Evolutionary conservation across 1,140 invertebrate species (phyloP).

Genomic region (Antheraea mylitta): DNA sequence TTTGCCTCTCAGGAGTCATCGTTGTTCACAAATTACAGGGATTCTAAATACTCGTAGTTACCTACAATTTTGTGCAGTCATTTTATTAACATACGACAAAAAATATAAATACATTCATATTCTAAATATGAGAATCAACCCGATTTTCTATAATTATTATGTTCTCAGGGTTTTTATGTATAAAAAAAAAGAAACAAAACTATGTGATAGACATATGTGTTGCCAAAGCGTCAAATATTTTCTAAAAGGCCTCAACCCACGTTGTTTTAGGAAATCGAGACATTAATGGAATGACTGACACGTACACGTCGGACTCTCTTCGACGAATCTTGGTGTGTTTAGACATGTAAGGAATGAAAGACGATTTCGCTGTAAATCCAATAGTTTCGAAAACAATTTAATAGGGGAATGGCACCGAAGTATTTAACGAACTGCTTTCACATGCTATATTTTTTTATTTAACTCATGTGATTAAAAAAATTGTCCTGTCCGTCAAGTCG

Average conservation of each 20-base stretch:
- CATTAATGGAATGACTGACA: slow-evolving; percentile 74
- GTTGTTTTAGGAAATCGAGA: slow-evolving; percentile 65
- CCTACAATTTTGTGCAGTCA: too few species aligned
- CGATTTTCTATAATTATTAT: background rate
- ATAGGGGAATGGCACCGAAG: background rate
- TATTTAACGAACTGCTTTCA: background rate
- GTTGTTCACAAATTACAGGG: too few species aligned
- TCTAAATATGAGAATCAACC: background rate
- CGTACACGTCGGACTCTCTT: slow-evolving; percentile 43
- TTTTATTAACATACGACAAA: background rate
- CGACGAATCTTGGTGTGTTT: slow-evolving; percentile 55
- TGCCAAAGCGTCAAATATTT: slow-evolving; percentile 66
- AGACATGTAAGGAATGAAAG: slow-evolving; percentile 55
- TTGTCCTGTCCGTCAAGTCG: background rate
- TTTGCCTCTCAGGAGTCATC: too few species aligned
- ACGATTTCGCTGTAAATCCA: slow-evolving; percentile 10
- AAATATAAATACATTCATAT: background rate
- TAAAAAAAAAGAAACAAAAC: slow-evolving; percentile 30
- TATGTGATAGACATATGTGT: slow-evolving; percentile 46
- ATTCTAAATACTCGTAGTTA: too few species aligned
- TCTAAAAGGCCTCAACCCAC: slow-evolving; percentile 47
- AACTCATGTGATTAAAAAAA: background rate
- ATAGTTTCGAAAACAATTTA: background rate
- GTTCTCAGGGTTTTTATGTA: background rate
- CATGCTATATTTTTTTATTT: background rate